These are phyloP conservation scores for Malacoctenus gilli DNA, from an alignment of 2,797 vertebrate genomes.

Conservation along the genomic window DNA sequence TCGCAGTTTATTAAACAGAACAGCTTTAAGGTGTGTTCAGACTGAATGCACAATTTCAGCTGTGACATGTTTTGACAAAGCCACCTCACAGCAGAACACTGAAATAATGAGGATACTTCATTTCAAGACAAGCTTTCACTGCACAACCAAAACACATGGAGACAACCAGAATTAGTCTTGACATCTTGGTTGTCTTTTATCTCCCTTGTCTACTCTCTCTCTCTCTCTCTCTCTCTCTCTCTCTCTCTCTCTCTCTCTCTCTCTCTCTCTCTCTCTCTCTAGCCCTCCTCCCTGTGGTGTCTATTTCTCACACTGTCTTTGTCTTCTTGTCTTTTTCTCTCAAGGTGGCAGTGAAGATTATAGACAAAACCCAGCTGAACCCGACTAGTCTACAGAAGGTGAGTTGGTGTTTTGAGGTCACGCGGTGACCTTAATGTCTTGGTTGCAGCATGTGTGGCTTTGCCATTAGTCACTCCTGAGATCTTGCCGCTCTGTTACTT, in stretches of 20 bases:
- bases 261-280: slow-evolving; percentile 23
- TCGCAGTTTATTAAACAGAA: slow-evolving; percentile 12
- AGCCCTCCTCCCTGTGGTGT: too few relatives aligned
- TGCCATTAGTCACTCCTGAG: slow-evolving; percentile 51
- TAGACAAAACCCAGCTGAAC: slow-evolving; percentile 83
- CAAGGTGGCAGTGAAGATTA: slow-evolving; percentile 83
- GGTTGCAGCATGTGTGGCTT: slow-evolving; percentile 35
- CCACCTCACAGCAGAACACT: slow-evolving; percentile 19
- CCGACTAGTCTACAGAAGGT: slow-evolving; percentile 84
- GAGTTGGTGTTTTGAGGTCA: slow-evolving; percentile 54
- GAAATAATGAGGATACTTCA: slow-evolving; percentile 43
- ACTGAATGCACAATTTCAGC: slow-evolving; percentile 17
- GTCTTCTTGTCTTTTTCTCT: slow-evolving; percentile 29
- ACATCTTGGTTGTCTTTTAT: slow-evolving; percentile 30
- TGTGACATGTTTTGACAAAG: slow-evolving; percentile 52
- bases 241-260: slow-evolving; percentile 20
- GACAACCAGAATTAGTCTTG: slow-evolving; percentile 35
- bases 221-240: not conserved
- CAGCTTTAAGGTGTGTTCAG: slow-evolving; percentile 33
- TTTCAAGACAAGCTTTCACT: slow-evolving; percentile 11
- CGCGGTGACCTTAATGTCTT: slow-evolving; percentile 52
- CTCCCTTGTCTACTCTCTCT: slow-evolving; percentile 1
- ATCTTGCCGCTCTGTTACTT: slow-evolving; percentile 36
- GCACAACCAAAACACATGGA: slow-evolving; percentile 23
- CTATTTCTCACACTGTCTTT: slow-evolving; percentile 7